phyloP scores from a whole-genome alignment of 2,888 invertebrate species.

The Notodonta ziczac region DNA sequence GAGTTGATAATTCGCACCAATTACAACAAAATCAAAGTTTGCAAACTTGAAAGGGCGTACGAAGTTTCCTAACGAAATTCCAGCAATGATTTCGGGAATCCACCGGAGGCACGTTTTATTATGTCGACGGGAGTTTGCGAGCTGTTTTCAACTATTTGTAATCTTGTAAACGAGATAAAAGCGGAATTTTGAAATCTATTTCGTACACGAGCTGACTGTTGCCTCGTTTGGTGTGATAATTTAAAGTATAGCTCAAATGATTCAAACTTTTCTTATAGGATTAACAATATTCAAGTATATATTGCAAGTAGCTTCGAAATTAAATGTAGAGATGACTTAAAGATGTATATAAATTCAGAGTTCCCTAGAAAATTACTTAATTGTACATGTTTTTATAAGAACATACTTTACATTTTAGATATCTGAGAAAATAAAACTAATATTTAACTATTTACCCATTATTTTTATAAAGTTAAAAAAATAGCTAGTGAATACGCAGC shows the following conservation, averaged over 20 bases:
- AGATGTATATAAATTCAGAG: too few species aligned
- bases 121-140: slow-evolving; percentile 22
- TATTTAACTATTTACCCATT: too few species aligned
- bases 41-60: slow-evolving; percentile 13
- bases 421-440: too few species aligned
- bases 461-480: not conserved
- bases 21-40: slow-evolving; percentile 31
- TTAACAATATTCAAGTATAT: slow-evolving; percentile 6
- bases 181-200: slow-evolving; percentile 13
- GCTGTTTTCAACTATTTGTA: slow-evolving; percentile 33
- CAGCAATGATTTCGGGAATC: slow-evolving; percentile 22
- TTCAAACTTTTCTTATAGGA: not conserved
- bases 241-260: slow-evolving; percentile 14
- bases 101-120: slow-evolving; percentile 21
- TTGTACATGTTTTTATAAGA: too few species aligned
- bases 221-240: not conserved
- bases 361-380: too few species aligned
- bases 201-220: not conserved
- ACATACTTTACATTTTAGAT: too few species aligned
- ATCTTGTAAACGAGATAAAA: slow-evolving; percentile 29
- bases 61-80: slow-evolving; percentile 27
- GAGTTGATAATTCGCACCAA: slow-evolving; percentile 31
- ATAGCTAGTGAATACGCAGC: not conserved
- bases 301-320: not conserved
- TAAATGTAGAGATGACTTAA: not conserved